Evolutionary conservation across 2,113 vertebrate species (phyloP), one percentile per base, ranked within the genome.

Genomic region (Limnothrissa miodon): DNA sequence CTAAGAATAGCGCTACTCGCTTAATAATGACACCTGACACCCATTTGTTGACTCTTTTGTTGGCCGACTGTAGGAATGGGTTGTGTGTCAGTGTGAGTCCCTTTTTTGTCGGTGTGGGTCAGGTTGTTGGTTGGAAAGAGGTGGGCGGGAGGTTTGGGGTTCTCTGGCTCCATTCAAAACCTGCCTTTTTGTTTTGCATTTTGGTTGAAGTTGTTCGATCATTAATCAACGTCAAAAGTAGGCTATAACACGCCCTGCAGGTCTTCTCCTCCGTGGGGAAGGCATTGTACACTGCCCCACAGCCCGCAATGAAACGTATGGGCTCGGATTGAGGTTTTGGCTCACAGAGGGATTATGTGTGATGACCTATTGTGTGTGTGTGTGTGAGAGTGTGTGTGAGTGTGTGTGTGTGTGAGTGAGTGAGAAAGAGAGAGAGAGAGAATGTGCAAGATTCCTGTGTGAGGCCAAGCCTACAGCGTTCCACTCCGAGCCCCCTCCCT

Each of bases 171-270:
- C 78, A 70, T 15, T 80, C 82, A 46, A 80, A 70, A 74, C 44
- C 78, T 85, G 29, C 48, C 85, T 84, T 88, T 62, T 62, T 86
- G 82, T 87, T 82, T 83, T 81, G 56, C 80, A 46, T 33, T 39
- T 62, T 25, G 70, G 78, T 82, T 74, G 82, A 87, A 84, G 86
- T 87, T 84, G 86, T 87, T 86, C 79, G 59, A 82, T 82, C 86
- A 80, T 87, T 87, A 83, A 87, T 89, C 88, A 89, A 86, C 86
- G 84, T 89, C 84, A 87, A 83, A 85, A 86, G 44, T 81, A 62
- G 59, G 59, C n/a, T 62, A 84, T 86, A 86, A 78, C 81, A 19
- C 78, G 82, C 78, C 86, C 83, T 79, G 48, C 33, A 82, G 88
- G 45, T 74, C 78, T 74, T 81, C 82, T 83, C 9, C 29, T 84